These are phyloP conservation scores for mouse (Mus musculus) DNA, from an alignment of 2,113 vertebrate species.

Conservation along the genomic window GRCm39 chr6:101433501-101434000, in stretches of 20 bases:
- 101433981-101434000: background rate
- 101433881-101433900: background rate
- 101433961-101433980: background rate
- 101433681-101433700: background rate
- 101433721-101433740: background rate
- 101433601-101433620: background rate
- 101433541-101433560: too few relatives aligned
- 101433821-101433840: too few relatives aligned
- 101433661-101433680: background rate
- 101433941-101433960: background rate
- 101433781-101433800: background rate
- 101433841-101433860: background rate
- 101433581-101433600: background rate
- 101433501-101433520: too few relatives aligned
- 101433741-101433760: background rate
- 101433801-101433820: background rate
- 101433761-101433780: background rate
- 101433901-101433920: background rate
- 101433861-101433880: rapidly evolving
- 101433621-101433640: background rate
- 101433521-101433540: too few relatives aligned
- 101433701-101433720: background rate
- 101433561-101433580: background rate
- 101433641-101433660: background rate
- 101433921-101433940: background rate